Percentiles rank a stretch among this genome's conserved stretches.
Conservation (phyloP, 2,113 vertebrate species). For the Peromyscus polionotus region DNA sequence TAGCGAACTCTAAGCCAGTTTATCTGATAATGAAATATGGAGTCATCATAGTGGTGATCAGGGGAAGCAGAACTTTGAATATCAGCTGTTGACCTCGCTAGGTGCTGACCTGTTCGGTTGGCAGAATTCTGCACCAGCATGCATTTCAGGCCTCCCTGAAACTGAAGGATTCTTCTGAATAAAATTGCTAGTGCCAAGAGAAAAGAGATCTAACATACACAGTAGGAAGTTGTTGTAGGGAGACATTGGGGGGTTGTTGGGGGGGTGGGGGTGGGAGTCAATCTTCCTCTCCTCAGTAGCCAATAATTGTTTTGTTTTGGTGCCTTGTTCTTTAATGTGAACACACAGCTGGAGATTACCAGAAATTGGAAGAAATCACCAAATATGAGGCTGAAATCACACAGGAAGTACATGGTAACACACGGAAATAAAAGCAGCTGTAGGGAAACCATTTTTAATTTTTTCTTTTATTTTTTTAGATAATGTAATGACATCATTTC, state of each 20-base stretch:
- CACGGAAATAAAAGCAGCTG: not conserved
- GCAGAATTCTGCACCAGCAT: not conserved
- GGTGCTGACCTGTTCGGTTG: not conserved
- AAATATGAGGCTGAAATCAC: not conserved
- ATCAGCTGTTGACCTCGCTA: not conserved
- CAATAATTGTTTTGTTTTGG: not conserved
- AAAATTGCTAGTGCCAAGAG: not conserved
- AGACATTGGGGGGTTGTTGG: not conserved
- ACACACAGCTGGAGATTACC: not conserved
- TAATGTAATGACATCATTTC: not conserved
- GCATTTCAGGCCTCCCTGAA: not conserved
- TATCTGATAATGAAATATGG: not conserved
- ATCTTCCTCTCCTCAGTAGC: not conserved
- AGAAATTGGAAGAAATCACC: not conserved
- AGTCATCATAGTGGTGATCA: not conserved
- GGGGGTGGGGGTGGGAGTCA: too few relatives aligned
- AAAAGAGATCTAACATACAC: not conserved
- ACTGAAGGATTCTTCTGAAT: not conserved
- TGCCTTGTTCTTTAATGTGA: not conserved
- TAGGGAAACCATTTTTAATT: not conserved
- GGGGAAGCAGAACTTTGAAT: not conserved
- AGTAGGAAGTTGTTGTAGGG: not conserved
- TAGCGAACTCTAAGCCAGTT: not conserved
- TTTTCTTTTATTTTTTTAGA: not conserved
- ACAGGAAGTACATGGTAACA: not conserved